phyloP scores from a whole-genome alignment of 2,797 vertebrate species.

The Paramormyrops hopkinsi region DNA sequence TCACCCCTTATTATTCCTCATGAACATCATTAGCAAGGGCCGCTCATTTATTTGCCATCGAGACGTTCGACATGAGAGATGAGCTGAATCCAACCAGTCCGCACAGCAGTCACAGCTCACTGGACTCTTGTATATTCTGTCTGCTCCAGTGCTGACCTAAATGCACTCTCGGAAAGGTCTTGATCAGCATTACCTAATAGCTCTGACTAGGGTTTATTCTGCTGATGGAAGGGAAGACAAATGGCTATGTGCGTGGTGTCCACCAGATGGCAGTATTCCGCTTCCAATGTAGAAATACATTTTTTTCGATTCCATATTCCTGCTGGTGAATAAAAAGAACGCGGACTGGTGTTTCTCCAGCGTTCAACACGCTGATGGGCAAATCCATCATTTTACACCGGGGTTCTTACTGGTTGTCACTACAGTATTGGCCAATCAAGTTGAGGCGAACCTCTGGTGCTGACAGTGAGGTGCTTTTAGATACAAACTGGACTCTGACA shows the following conservation, averaged over 20 bases:
- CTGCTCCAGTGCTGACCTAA: conserved; percentile 58
- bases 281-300: not conserved
- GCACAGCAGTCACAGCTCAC: conserved; percentile 47
- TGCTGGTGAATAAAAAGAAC: not conserved
- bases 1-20: conserved; percentile 43
- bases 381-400: conserved; percentile 2
- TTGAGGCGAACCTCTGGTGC: not conserved
- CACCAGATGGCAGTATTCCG: conserved; percentile 13
- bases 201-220: conserved; percentile 39
- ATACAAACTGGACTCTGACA: not conserved
- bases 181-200: conserved; percentile 51
- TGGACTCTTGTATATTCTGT: conserved; percentile 57
- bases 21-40: conserved; percentile 63
- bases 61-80: conserved; percentile 50
- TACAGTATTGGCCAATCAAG: not conserved
- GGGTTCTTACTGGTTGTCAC: not conserved
- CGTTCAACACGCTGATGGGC: not conserved
- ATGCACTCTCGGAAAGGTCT: conserved; percentile 58
- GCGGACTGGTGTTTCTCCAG: not conserved
- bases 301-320: not conserved
- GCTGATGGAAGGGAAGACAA: conserved; percentile 50
- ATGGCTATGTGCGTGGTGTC: not conserved
- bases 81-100: conserved; percentile 49
- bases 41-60: conserved; percentile 63
- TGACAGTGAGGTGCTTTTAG: not conserved